phyloP scores from a whole-genome alignment of 2,888 invertebrate genomes.

The Cabera pusaria region DNA sequence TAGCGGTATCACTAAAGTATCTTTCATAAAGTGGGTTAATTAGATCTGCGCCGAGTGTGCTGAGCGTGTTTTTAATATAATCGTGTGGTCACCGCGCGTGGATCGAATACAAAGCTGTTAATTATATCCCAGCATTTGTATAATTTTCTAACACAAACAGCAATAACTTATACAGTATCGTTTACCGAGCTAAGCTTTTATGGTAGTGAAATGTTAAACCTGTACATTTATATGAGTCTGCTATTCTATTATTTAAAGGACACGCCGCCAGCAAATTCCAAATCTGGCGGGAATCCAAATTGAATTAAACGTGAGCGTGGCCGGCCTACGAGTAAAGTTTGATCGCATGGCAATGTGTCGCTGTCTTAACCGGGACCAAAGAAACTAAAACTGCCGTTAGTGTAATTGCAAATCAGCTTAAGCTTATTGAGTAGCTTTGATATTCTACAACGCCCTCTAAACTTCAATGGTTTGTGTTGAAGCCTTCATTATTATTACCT shows the following conservation, averaged over 20 bases:
- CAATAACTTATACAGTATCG: conserved; percentile 27
- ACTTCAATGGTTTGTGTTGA: not conserved
- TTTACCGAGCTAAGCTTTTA: conserved; percentile 34
- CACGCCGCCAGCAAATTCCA: conserved; percentile 68
- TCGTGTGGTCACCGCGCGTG: conserved; percentile 21
- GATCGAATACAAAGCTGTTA: conserved; percentile 24
- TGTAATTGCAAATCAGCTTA: not conserved
- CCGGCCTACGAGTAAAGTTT: conserved; percentile 58
- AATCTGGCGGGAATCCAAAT: conserved; percentile 76
- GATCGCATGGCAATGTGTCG: conserved; percentile 60
- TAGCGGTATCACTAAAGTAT: conserved; percentile 22
- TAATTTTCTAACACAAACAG: conserved; percentile 21
- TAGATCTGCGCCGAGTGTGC: conserved; percentile 22
- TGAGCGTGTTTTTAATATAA: conserved; percentile 23
- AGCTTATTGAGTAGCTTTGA: not conserved
- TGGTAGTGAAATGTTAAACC: conserved; percentile 51
- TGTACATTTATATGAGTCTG: conserved; percentile 55
- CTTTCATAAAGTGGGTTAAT: conserved; percentile 26
- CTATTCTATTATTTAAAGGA: conserved; percentile 75
- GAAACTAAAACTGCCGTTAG: conserved; percentile 19
- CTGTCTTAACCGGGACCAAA: conserved; percentile 32
- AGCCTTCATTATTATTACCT: too few relatives aligned
- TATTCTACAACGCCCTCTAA: not conserved
- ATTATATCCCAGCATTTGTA: conserved; percentile 26
- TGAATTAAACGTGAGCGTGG: conserved; percentile 72